These are phyloP conservation scores for Poecilus cupreus DNA, from an alignment of 2,888 invertebrate species.

Conservation along the genomic window DNA sequence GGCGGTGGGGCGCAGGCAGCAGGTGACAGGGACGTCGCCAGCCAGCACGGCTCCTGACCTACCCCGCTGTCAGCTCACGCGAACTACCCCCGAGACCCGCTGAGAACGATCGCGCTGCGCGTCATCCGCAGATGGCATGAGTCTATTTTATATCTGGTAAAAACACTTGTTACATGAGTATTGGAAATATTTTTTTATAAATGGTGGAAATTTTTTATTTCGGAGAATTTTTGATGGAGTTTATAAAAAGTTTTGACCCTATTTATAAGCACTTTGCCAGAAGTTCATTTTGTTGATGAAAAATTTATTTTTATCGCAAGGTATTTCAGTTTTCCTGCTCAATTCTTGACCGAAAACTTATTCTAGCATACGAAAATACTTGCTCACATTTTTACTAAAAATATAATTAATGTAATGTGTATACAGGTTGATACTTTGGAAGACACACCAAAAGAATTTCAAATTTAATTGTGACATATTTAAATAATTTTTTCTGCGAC, in stretches of 20 bases:
- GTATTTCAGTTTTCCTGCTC: neutral
- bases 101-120: neutral
- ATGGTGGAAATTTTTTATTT: constrained; percentile 24
- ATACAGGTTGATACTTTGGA: too few species aligned
- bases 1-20: neutral
- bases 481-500: too few species aligned
- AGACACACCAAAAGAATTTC: too few species aligned
- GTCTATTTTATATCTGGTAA: constrained; percentile 35
- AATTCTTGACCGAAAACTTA: too few species aligned
- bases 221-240: constrained; percentile 15
- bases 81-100: neutral
- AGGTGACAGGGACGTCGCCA: constrained; percentile 45
- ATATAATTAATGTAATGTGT: too few species aligned
- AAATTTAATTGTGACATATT: too few species aligned
- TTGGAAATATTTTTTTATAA: constrained; percentile 30
- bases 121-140: constrained; percentile 31
- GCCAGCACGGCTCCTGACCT: constrained; percentile 45
- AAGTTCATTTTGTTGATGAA: neutral
- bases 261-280: neutral
- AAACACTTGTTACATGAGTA: constrained; percentile 40
- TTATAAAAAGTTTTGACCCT: neutral
- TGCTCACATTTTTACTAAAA: too few species aligned
- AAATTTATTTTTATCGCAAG: neutral
- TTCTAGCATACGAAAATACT: too few species aligned
- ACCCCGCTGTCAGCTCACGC: constrained; percentile 25